Conservation (phyloP, 2,797 vertebrate genomes). For the Thalassophryne amazonica region DNA sequence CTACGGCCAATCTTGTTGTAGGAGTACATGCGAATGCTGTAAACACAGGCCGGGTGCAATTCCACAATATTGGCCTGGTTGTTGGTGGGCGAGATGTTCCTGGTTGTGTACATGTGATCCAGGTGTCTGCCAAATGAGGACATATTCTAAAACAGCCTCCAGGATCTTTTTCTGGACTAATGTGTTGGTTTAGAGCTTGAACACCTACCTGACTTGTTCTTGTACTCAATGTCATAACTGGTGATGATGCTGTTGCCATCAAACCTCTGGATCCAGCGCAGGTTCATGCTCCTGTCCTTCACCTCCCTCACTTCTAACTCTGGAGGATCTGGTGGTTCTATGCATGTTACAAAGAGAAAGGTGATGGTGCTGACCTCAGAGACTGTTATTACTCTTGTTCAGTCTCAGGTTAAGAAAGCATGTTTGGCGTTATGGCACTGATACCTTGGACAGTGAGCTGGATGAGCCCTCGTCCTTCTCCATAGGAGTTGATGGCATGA, state of each 20-base stretch:
- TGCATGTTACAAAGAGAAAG: neutral
- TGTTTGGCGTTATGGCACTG: neutral
- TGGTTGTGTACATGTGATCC: slow-evolving; percentile 97
- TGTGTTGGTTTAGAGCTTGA: neutral
- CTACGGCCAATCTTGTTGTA: slow-evolving; percentile 98
- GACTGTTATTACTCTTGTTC: no score
- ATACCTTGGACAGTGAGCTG: slow-evolving; percentile 97
- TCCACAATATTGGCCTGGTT: slow-evolving; percentile 98
- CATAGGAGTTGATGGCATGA: slow-evolving; percentile 97
- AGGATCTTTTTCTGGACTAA: no score
- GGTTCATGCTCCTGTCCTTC: slow-evolving; percentile 97
- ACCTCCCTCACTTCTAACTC: slow-evolving; percentile 96
- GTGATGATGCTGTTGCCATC: slow-evolving; percentile 98
- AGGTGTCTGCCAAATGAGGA: slow-evolving; percentile 81
- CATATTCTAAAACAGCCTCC: neutral
- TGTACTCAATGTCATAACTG: slow-evolving; percentile 98
- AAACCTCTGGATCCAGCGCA: slow-evolving; percentile 96
- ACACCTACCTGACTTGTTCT: slow-evolving; percentile 92
- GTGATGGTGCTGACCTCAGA: no score
- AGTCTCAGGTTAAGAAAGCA: neutral
- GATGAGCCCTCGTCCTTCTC: slow-evolving; percentile 94
- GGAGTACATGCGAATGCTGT: slow-evolving; percentile 98
- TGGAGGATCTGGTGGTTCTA: slow-evolving; percentile 95
- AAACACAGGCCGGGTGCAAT: slow-evolving; percentile 93
- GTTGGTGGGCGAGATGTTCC: slow-evolving; percentile 97